phyloP scores from a whole-genome alignment of 2,888 invertebrate species.

The Orthosia gothica region DNA sequence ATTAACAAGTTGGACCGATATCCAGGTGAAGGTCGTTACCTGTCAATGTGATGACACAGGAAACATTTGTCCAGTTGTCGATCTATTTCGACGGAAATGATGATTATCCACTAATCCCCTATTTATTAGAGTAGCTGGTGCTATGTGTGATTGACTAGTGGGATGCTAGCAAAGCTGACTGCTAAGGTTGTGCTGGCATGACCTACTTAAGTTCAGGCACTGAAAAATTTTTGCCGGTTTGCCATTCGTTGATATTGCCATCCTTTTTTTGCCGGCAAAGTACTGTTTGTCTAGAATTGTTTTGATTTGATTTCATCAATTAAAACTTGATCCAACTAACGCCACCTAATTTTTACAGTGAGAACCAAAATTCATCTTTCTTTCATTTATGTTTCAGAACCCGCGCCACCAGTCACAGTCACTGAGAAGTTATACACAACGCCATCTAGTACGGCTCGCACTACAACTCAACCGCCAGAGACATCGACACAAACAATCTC shows the following conservation, averaged over 20 bases:
- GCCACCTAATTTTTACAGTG: conserved; percentile 22
- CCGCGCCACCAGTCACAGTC: conserved; percentile 78
- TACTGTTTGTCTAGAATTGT: too few relatives aligned
- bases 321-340: neutral
- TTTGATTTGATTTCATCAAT: neutral
- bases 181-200: neutral
- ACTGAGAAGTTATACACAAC: conserved; percentile 83
- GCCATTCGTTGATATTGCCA: neutral
- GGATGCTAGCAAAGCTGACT: neutral
- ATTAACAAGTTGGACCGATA: too few relatives aligned
- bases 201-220: neutral
- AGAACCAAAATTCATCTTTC: neutral
- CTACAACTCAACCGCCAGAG: conserved; percentile 77
- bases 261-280: neutral
- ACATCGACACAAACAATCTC: conserved; percentile 81
- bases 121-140: neutral
- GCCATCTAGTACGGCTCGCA: conserved; percentile 81
- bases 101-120: neutral
- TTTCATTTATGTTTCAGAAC: conserved; percentile 78
- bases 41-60: too few relatives aligned
- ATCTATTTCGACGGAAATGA: neutral
- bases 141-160: neutral
- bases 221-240: neutral
- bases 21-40: too few relatives aligned
- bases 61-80: too few relatives aligned